Percentiles rank a stretch among this genome's conserved stretches.
Conservation (phyloP, 1,140 invertebrate species). For the Acyrthosiphon pisum region DNA sequence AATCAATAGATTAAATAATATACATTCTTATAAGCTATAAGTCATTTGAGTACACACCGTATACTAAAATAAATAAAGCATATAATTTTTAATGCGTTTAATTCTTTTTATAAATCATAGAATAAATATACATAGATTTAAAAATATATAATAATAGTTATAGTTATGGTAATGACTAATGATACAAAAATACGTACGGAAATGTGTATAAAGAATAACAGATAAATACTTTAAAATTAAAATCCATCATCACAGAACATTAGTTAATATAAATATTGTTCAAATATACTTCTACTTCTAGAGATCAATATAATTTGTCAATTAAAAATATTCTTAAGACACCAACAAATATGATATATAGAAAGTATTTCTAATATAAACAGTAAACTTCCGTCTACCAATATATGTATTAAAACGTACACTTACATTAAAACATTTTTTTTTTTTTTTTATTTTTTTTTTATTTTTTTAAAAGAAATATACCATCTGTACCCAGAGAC, state of each 20-base stretch:
- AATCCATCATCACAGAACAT: background rate
- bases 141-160: background rate
- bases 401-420: background rate
- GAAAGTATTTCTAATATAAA: slow-evolving; percentile 2
- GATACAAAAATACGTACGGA: background rate
- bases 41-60: background rate
- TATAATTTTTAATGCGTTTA: background rate
- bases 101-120: background rate
- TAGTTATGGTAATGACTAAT: background rate
- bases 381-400: background rate
- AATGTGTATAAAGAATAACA: background rate
- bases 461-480: too few species aligned
- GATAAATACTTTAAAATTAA: background rate
- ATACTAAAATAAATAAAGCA: background rate
- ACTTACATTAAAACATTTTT: background rate
- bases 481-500: too few species aligned
- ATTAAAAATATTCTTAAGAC: background rate
- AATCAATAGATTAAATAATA: background rate
- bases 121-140: background rate
- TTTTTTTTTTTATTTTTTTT: too few species aligned
- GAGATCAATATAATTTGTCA: background rate
- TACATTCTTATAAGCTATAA: background rate
- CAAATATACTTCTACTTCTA: background rate
- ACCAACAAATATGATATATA: background rate
- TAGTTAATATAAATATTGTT: background rate